A percentile compares a stretch with the other conserved stretches of the same genome.
Conservation (phyloP, 2,888 invertebrate genomes). For the Phyllotreta striolata region DNA sequence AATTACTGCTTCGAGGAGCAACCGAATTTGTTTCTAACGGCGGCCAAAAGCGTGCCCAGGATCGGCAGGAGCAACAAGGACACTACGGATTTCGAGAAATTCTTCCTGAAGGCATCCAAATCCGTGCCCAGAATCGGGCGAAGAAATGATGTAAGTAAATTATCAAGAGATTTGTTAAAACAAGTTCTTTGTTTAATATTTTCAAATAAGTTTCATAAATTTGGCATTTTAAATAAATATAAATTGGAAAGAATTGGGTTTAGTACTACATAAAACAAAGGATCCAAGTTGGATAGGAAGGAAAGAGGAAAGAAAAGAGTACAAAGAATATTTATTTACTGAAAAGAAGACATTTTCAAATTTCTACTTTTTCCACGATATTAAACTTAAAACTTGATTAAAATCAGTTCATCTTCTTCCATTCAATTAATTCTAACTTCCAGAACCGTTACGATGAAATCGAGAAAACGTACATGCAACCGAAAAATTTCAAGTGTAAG, state of each 20-base stretch:
- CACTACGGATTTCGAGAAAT: constrained; percentile 60
- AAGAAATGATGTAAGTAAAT: constrained; percentile 51
- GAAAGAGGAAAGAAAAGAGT: too few relatives aligned
- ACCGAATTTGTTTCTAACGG: constrained; percentile 53
- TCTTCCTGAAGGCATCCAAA: constrained; percentile 63
- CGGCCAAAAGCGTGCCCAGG: constrained; percentile 58
- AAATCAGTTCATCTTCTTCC: background rate
- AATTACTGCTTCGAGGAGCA: constrained; percentile 31
- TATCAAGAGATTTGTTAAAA: background rate
- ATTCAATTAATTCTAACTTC: constrained; percentile 22
- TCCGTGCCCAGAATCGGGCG: constrained; percentile 63
- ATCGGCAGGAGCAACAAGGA: constrained; percentile 52
- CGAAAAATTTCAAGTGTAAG: constrained; percentile 36
- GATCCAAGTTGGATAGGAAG: too few relatives aligned
- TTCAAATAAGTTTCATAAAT: too few relatives aligned
- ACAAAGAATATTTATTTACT: too few relatives aligned
- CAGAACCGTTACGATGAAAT: constrained; percentile 33
- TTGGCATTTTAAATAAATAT: too few relatives aligned
- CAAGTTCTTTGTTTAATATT: too few relatives aligned
- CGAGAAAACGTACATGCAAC: constrained; percentile 19
- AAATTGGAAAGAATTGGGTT: too few relatives aligned
- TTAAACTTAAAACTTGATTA: too few relatives aligned
- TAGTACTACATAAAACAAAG: too few relatives aligned
- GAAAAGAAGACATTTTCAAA: too few relatives aligned
- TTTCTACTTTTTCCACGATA: too few relatives aligned